Base-by-base conservation (phyloP, 1,140 invertebrate species). In the Drosophila suzukii region DNA sequence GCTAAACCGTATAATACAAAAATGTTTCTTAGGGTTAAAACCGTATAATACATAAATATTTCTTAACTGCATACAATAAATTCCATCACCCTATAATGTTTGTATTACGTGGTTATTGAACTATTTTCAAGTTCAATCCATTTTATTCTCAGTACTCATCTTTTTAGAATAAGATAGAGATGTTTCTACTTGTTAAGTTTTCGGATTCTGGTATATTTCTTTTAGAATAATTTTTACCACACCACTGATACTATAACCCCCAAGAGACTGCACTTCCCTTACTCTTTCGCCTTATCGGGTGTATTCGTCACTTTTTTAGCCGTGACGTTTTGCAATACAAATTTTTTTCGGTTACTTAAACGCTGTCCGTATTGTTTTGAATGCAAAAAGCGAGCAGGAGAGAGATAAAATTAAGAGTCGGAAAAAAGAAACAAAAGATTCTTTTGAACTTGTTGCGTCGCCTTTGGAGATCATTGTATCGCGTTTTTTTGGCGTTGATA, bases 381-480 rank as follows among this genome's bases (percentile, higher is more conserved):
- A 71, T 71, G 51, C 67, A 71, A 50, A 71, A 70, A 70, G 44
- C 43, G 41, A 60, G 47, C 49, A 6, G 34, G 6, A 27, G 17
- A 15, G 27, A 13, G n/a, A 65, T 65, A 44, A 53, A 65, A 43
- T 12, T 0, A 47, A 17, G 20, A 36, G 30, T 17, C 6, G 38
- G 34, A 38, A 54, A 78, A 75, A 56, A 44, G 39, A 62, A 80
- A 71, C 65, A 80, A 47, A 60, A 72, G 38, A 41, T 55, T 75
- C 62, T 66, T 66, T 72, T 62, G 62, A 78, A 82, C 79, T 82
- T 78, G 80, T 83, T 82, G 80, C 65, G 39, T 38, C 46, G 58
- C 44, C 65, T 68, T 53, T 61, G 50, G 38, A 56, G 65, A 58
- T 63, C 55, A 41, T 75, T 57, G 41, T 62, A 46, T 65, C 41